Percentiles rank a stretch among this genome's conserved stretches.
These are phyloP conservation scores for Danionella cerebrum DNA, from an alignment of 2,113 vertebrate species.

Conservation along the genomic window DNA sequence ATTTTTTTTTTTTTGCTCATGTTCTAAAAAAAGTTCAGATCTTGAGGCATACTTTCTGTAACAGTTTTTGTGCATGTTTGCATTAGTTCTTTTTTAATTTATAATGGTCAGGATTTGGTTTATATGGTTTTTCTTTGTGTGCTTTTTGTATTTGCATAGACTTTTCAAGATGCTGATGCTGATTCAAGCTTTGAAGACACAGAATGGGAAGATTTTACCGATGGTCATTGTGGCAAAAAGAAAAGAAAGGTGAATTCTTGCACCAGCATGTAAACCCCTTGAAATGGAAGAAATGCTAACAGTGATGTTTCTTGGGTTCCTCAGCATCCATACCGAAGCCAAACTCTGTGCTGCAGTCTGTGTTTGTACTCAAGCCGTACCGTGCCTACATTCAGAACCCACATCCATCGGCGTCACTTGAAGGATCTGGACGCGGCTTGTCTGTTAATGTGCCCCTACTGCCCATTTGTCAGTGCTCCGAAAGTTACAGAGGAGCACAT, in stretches of 20 bases:
- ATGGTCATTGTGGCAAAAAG: constrained; percentile 36
- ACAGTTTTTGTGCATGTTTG: too few species aligned
- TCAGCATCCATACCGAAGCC: constrained; percentile 74
- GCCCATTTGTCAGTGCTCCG: constrained; percentile 67
- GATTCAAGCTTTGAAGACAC: constrained; percentile 48
- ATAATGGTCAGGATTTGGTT: too few species aligned
- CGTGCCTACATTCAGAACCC: constrained; percentile 69
- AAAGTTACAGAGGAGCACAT: constrained; percentile 70
- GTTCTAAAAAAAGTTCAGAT: too few species aligned
- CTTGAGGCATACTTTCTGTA: too few species aligned
- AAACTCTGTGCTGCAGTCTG: constrained; percentile 76
- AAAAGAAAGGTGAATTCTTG: constrained; percentile 41
- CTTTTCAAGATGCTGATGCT: constrained; percentile 42
- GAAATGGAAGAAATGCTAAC: too few species aligned
- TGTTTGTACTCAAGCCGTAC: constrained; percentile 77
- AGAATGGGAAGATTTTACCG: constrained; percentile 46
- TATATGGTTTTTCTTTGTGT: too few species aligned
- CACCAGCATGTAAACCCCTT: neutral
- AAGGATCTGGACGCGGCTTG: constrained; percentile 73
- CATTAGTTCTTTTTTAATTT: too few species aligned
- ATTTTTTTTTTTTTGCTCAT: too few species aligned
- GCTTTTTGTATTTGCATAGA: too few species aligned
- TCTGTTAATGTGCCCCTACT: constrained; percentile 73
- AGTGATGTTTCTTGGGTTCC: neutral
- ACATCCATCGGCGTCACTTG: constrained; percentile 73